phyloP scores from a whole-genome alignment of 2,797 vertebrate species.

The Balearica regulorum region DNA sequence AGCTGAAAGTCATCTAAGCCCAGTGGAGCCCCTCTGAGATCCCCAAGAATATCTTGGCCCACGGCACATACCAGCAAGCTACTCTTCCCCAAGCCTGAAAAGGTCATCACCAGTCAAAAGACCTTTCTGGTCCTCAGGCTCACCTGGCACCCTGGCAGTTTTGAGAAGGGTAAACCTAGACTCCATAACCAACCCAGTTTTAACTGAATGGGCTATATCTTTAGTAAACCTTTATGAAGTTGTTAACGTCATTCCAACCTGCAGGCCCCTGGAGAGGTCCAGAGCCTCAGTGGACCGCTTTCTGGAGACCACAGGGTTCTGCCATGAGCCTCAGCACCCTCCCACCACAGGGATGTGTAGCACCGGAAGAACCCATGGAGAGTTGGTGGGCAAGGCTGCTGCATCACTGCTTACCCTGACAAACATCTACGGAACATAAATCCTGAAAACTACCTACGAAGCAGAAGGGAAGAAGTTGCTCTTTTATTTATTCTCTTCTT shows the following conservation, averaged over 20 bases:
- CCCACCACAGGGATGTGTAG: not conserved
- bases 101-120: not conserved
- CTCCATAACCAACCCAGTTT: not conserved
- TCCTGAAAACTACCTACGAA: not conserved
- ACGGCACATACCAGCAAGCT: not conserved
- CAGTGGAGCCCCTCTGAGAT: not conserved
- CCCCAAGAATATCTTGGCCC: not conserved
- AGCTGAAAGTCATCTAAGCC: not conserved
- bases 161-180: not conserved
- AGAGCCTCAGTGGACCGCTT: not conserved
- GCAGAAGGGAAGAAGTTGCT: not conserved
- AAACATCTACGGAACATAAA: not conserved
- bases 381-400: not conserved
- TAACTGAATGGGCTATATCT: not conserved
- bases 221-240: not conserved
- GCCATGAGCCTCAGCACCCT: not conserved
- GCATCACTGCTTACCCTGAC: not conserved
- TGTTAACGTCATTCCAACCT: not conserved
- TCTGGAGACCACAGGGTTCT: not conserved
- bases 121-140: not conserved
- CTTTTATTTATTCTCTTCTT: not conserved
- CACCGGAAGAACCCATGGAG: not conserved
- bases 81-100: not conserved
- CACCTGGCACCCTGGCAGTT: not conserved
- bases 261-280: not conserved